Evolutionary conservation across 2,888 invertebrate species (phyloP).

Genomic region (Arctia plantaginis): DNA sequence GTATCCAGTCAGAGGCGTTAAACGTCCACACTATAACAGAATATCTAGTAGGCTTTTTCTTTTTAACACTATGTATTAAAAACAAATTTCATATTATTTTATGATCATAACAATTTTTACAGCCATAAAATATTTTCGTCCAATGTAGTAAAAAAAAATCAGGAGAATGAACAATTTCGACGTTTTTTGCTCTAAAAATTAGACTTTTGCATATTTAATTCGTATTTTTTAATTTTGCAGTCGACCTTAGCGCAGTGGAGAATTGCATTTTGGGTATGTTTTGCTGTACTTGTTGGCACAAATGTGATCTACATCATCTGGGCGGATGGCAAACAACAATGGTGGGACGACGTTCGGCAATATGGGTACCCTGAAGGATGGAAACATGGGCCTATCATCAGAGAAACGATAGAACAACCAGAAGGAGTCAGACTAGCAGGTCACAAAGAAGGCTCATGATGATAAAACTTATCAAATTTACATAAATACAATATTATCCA

Average conservation of each 20-base stretch:
- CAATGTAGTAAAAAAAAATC: neutral
- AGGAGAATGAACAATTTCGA: too few species aligned
- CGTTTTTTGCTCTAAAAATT: too few species aligned
- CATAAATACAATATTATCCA: slow-evolving; percentile 40
- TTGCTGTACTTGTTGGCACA: slow-evolving; percentile 87
- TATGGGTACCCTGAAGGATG: slow-evolving; percentile 77
- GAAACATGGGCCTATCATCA: slow-evolving; percentile 73
- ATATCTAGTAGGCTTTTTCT: too few species aligned
- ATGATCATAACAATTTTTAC: too few species aligned
- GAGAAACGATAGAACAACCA: slow-evolving; percentile 61
- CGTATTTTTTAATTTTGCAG: slow-evolving; percentile 48
- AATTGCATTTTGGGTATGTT: slow-evolving; percentile 90
- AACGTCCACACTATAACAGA: too few species aligned
- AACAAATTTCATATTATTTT: too few species aligned
- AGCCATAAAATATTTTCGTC: too few species aligned
- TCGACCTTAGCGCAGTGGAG: slow-evolving; percentile 83
- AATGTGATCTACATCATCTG: slow-evolving; percentile 88
- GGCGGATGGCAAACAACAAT: slow-evolving; percentile 90
- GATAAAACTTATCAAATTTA: slow-evolving; percentile 6
- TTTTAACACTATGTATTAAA: too few species aligned
- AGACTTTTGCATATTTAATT: neutral
- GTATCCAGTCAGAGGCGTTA: too few species aligned
- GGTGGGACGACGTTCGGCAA: slow-evolving; percentile 89
- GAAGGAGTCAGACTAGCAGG: slow-evolving; percentile 67
- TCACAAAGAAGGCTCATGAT: slow-evolving; percentile 54